Conservation (phyloP, 2,888 invertebrate genomes). For the Orthonevra nobilis region DNA sequence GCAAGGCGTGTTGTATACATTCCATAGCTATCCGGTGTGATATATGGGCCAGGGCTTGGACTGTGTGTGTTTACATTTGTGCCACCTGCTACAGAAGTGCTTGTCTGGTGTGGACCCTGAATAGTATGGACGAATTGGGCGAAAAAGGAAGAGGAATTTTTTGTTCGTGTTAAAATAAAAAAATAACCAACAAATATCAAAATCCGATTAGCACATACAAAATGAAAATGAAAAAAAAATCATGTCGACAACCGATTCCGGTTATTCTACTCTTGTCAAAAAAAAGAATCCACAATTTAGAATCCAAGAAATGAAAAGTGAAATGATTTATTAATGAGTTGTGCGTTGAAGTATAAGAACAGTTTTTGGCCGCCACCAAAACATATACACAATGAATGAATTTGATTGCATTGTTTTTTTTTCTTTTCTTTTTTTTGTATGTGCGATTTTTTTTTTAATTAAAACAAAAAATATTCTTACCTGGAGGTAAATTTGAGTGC, state of each 20-base stretch:
- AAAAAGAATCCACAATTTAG: constrained; percentile 43
- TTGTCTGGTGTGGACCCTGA: constrained; percentile 77
- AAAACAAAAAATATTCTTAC: constrained; percentile 73
- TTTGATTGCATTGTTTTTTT: constrained; percentile 24
- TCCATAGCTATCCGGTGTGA: constrained; percentile 79
- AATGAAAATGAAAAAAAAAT: constrained; percentile 45
- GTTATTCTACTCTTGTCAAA: constrained; percentile 49
- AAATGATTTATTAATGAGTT: constrained; percentile 73
- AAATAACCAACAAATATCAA: constrained; percentile 39
- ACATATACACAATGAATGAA: neutral
- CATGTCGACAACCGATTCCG: constrained; percentile 34
- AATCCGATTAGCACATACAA: constrained; percentile 56
- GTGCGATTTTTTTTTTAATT: too few relatives aligned
- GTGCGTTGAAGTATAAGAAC: too few relatives aligned
- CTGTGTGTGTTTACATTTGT: constrained; percentile 78
- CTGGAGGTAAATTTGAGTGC: constrained; percentile 81
- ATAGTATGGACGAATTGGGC: constrained; percentile 29
- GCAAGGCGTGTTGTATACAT: constrained; percentile 79
- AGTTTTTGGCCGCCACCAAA: constrained; percentile 44
- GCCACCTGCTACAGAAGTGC: constrained; percentile 73
- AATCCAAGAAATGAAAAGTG: constrained; percentile 71
- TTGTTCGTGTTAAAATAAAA: constrained; percentile 12
- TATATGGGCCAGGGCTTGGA: constrained; percentile 80
- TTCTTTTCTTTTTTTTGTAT: constrained; percentile 37
- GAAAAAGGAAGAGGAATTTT: constrained; percentile 45